Base-by-base conservation (phyloP, 2,888 invertebrate genomes). In the Drosophila aldrichi region DNA sequence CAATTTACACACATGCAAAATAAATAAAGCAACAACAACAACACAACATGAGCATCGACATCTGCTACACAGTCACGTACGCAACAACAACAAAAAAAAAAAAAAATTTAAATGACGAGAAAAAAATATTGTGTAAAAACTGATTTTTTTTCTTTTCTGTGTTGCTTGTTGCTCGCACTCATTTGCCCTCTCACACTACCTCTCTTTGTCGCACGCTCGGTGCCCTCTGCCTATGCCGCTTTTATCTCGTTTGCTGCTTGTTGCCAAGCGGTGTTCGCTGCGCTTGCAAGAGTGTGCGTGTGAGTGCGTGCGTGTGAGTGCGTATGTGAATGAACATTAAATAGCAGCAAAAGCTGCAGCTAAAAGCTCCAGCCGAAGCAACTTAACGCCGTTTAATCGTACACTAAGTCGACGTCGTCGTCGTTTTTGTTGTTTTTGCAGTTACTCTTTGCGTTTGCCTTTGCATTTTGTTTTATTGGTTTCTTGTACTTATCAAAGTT, bases 221-320 rank as follows among this genome's bases (percentile, higher is more conserved):
- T 38, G 58, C 44, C 56, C 56, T 56, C 56, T 43, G 56, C 20
- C 32, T 34, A 32, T 34, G 58, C 81, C 79, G 75, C 75, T 79
- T 85, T 88, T 79, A 81, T 86, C 79, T 83, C 60, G 51, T 82
- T 79, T 57, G 74, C 69, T 79, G 78, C 73, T 62, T 79, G 88
- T 88, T 88, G 86, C 83, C 88, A 85, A 85, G 88, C 86, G 82
- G 65, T 58, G 44, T 41, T 36, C 34, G 51, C 51, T 36, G 67
- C 62, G 38, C 22, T 43, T 48, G 34, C 51, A 16, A 20, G 22
- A n/a, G 25, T 54, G 48, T 48, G 40, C 29, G 40, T 18, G 40
- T 20, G 29, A 8, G 20, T n/a, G 43, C 48, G 70, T 29, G 48
- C 36, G 59, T 54, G 71, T 29, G n/a, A n/a, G 7, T n/a, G 43